These are phyloP conservation scores for Cephus rjabovi DNA, from an alignment of 2,888 invertebrate species.

Conservation along the genomic window DNA sequence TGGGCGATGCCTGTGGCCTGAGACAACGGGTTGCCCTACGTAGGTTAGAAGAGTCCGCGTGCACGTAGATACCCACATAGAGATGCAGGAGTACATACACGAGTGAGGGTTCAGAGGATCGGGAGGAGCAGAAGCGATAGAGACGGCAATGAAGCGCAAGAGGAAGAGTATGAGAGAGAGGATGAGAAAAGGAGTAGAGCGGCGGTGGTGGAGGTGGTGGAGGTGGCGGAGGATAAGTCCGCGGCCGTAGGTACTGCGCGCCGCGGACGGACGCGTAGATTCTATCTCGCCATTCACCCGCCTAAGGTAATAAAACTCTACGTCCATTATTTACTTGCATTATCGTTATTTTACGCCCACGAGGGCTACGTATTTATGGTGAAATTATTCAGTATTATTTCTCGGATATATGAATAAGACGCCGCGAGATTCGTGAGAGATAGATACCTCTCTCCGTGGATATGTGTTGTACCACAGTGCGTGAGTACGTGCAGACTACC, in stretches of 20 bases:
- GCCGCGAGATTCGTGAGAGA: constrained; percentile 52
- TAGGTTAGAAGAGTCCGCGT: constrained; percentile 4
- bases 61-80: neutral
- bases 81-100: neutral
- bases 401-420: constrained; percentile 60
- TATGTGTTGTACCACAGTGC: neutral
- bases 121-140: constrained; percentile 8
- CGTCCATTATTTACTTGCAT: constrained; percentile 65
- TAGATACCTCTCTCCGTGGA: constrained; percentile 20
- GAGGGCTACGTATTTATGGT: constrained; percentile 61
- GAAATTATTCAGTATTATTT: constrained; percentile 65
- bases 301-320: constrained; percentile 63
- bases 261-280: constrained; percentile 55
- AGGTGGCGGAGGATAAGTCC: constrained; percentile 9
- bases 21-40: constrained; percentile 15
- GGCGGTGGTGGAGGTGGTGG: constrained; percentile 2
- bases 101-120: constrained; percentile 7
- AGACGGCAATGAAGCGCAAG: constrained; percentile 6
- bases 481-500: neutral
- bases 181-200: constrained; percentile 4
- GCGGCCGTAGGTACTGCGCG: constrained; percentile 24
- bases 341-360: constrained; percentile 66
- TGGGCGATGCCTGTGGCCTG: constrained; percentile 36
- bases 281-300: constrained; percentile 63
- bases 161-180: constrained; percentile 24